Base-by-base conservation (phyloP, 35 echinoderm and acorn worm genomes). In the Chiridota heheva region DNA sequence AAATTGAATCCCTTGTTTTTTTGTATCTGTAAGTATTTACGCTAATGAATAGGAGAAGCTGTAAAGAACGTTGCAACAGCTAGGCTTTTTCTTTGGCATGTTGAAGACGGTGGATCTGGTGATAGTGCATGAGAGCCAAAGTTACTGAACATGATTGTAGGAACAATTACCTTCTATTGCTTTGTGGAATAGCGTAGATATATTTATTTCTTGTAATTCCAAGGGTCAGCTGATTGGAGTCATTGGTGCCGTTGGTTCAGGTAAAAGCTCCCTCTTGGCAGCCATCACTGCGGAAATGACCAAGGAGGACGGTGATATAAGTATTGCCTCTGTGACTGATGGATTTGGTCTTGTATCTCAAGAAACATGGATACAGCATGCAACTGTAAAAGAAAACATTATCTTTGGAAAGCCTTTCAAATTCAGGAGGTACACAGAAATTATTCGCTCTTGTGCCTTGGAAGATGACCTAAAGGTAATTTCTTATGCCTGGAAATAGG, bases 291-390 rank as follows among this genome's bases (percentile, higher is more conserved):
- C 71, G 3, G 84, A 87, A 27, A 87, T 87, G 84, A 76, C 43
- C 1, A 60, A 67, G 28, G 38, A 62, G 18, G 24, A 51, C 18
- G 84, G 84, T 5, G 6, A 16, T 40, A 87, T 87, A 41, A 65
- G 58, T 0, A 73, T 87, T n/a, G 44, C 71, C 13, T 18, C 41
- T 1, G 58, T 87, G 28, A 12, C 22, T 36, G n/a, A 67, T 28
- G 84, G 84, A 12, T 87, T 87, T 30, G 84, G 84, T 17, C 40
- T 87, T 18, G 47, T 44, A 3, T 49, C 84, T 16, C 84, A 87
- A 30, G 84, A 87, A 48, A 26, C 84, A 8, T 87, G 84, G 84
- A 58, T 87, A 30, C 84, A 87, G 46, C 84, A 87, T 22, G 84
- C 84, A 5, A 78, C 84, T 8, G 17, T 87, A n/a, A 77, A 68